These are phyloP conservation scores for Brevimyrus niger DNA, from an alignment of 2,113 vertebrate species.

Conservation along the genomic window DNA sequence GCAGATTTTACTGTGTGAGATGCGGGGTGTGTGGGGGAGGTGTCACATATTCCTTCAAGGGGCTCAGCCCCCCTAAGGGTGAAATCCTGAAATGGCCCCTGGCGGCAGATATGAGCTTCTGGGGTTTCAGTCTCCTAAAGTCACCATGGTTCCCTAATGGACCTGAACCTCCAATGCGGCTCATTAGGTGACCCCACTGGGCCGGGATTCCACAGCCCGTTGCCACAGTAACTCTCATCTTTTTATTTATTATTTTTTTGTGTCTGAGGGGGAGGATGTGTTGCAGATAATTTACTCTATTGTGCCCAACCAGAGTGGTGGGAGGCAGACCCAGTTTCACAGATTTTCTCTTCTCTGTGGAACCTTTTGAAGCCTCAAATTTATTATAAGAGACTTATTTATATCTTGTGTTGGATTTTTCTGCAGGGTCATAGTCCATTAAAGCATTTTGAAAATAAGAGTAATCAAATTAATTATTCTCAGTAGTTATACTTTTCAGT, in stretches of 20 bases:
- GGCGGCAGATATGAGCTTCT: not conserved
- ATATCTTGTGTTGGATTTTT: not conserved
- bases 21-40: too few species aligned
- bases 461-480: not conserved
- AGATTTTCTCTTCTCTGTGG: not conserved
- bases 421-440: not conserved
- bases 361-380: not conserved
- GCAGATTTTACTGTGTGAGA: too few species aligned
- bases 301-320: not conserved
- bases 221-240: not conserved
- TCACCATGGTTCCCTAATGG: not conserved
- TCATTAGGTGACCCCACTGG: not conserved
- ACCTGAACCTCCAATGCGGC: not conserved
- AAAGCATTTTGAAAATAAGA: not conserved
- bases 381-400: not conserved
- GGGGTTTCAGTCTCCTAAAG: not conserved
- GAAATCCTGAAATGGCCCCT: not conserved
- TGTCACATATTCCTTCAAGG: too few species aligned
- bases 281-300: not conserved
- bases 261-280: not conserved
- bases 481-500: not conserved
- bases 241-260: not conserved
- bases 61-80: not conserved
- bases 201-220: not conserved
- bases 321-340: not conserved